A percentile compares a stretch with the other conserved stretches of the same genome.
Evolutionary conservation across 1,140 invertebrate species (phyloP).

Genomic region (Nebria ingens): DNA sequence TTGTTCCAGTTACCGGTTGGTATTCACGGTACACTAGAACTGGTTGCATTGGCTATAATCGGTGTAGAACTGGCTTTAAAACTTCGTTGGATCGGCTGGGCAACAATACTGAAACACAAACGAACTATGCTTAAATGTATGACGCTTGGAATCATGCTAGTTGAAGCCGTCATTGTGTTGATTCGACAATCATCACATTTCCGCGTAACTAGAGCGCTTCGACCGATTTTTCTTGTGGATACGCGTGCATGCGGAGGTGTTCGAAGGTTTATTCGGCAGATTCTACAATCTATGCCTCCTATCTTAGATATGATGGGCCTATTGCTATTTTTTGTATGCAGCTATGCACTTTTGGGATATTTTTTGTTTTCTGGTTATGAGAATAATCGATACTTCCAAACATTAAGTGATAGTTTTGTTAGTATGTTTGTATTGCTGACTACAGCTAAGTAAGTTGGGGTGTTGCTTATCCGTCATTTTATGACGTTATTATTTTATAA

Average conservation of each 20-base stretch:
- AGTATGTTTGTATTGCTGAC: conserved; percentile 84
- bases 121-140: conserved; percentile 75
- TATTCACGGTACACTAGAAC: conserved; percentile 75
- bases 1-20: conserved; percentile 54
- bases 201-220: conserved; percentile 71
- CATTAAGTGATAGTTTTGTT: conserved; percentile 74
- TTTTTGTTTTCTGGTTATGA: conserved; percentile 67
- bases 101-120: conserved; percentile 60
- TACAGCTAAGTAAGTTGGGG: conserved; percentile 77
- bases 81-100: conserved; percentile 75
- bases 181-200: conserved; percentile 77
- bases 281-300: conserved; percentile 75
- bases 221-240: conserved; percentile 85
- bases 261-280: conserved; percentile 59
- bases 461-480: too few relatives aligned
- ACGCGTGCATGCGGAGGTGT: conserved; percentile 73
- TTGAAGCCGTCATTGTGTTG: conserved; percentile 73
- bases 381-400: conserved; percentile 66
- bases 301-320: conserved; percentile 82
- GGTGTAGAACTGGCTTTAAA: conserved; percentile 70
- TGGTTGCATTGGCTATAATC: conserved; percentile 65
- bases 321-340: conserved; percentile 74
- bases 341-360: conserved; percentile 70
- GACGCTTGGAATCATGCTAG: conserved; percentile 71
- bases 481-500: conserved; percentile 14